phyloP scores from a whole-genome alignment of 2,113 vertebrate species.

The Oplegnathus fasciatus region DNA sequence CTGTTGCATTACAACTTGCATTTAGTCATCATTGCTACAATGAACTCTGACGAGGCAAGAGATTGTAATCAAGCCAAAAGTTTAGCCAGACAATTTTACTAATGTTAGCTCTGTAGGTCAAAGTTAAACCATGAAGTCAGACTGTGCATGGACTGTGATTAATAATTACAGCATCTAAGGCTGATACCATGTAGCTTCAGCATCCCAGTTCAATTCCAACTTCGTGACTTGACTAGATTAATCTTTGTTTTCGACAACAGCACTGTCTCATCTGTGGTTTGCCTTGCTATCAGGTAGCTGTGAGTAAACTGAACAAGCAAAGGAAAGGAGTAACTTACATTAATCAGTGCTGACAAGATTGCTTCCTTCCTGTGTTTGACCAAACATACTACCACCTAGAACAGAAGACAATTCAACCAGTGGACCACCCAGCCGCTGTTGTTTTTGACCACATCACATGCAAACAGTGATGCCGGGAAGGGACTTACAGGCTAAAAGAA shows the following conservation, averaged over 20 bases:
- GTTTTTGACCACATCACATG: slow-evolving; percentile 32
- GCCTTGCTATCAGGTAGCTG: not conserved
- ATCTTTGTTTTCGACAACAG: slow-evolving; percentile 12
- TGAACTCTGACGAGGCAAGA: not conserved
- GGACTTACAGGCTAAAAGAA: slow-evolving; percentile 31
- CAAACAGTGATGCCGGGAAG: slow-evolving; percentile 38
- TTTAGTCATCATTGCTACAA: not conserved
- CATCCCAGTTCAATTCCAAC: not conserved
- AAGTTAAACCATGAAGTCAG: not conserved
- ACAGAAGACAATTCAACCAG: not conserved
- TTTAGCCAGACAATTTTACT: not conserved
- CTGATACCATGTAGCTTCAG: not conserved
- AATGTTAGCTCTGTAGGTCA: not conserved
- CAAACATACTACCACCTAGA: not conserved
- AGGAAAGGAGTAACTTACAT: not conserved
- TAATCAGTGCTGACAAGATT: not conserved
- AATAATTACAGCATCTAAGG: not conserved
- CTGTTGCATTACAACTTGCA: not conserved
- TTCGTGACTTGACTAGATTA: slow-evolving; percentile 17
- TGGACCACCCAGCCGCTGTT: slow-evolving; percentile 22
- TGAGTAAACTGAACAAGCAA: not conserved
- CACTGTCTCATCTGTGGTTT: not conserved
- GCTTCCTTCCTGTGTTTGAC: no score
- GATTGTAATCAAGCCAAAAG: not conserved
- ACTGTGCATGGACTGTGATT: not conserved